Base-by-base conservation (phyloP, 2,888 invertebrate species). In the Sarcophaga carnaria region DNA sequence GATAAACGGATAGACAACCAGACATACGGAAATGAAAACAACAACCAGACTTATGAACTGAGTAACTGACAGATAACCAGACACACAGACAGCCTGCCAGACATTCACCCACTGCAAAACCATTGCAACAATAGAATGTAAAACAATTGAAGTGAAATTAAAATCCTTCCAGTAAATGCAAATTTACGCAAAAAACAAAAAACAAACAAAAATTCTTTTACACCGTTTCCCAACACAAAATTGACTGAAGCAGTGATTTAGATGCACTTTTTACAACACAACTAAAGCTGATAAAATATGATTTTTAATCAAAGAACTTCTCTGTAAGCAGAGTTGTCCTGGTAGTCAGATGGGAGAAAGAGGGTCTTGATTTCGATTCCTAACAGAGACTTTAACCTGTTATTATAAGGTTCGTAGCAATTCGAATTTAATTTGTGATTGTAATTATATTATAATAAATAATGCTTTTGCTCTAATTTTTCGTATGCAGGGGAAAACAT, bases 121-220 rank as follows among this genome's bases (percentile, higher is more conserved):
- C 54, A 54, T 63, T 63, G 62, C 71, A 85, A 80, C 76, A 85
- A 77, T 77, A 20, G 45, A 69, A 74, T 71, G 71, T 71, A 62
- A 67, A 84, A 77, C 45, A 72, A 76, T 27, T 76, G 66, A 67
- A 72, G 75, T 27, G 66, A 76, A 80, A 80, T 76, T 76, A 77
- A 80, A 80, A 54, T 37, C 37, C 10, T 60, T 76, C 49, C 71
- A 76, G 37, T 62, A 84, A 84, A 80, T 80, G 79, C 17, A 80
- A 77, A 83, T 83, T 83, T 77, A 5, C 8, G 10, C 2, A 37
- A 37, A 37, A 66, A 64, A 27, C 8, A 37, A 10, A 37, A 37
- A 6, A 37, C 22, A 37, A 37, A 37, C 8, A 37, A 1, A 70
- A 77, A 71, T 71, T 27, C 64, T 71, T 20, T 60, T 71, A 77